Evolutionary conservation across 1,140 invertebrate species (phyloP).

Genomic region (Ladona fulva): DNA sequence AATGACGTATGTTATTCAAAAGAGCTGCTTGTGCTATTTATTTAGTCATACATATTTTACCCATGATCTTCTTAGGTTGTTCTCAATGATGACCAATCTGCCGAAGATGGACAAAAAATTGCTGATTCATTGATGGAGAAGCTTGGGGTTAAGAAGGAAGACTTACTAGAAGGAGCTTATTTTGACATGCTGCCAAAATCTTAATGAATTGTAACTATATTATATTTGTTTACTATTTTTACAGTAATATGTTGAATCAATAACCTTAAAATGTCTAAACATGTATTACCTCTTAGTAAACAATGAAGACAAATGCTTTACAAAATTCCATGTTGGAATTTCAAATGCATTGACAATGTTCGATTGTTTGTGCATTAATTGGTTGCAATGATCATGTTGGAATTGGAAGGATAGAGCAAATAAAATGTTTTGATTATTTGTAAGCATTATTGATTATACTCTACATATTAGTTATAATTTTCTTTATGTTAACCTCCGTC

Average conservation of each 20-base stretch:
- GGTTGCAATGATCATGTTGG: background rate
- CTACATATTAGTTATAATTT: no score
- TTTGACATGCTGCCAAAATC: conserved; percentile 53
- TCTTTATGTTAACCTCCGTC: no score
- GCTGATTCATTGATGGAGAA: conserved; percentile 57
- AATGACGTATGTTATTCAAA: no score
- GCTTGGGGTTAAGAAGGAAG: conserved; percentile 54
- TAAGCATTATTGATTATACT: no score
- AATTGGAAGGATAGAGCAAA: no score
- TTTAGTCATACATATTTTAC: background rate
- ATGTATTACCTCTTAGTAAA: background rate
- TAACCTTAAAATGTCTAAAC: background rate
- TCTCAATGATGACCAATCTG: conserved; percentile 52
- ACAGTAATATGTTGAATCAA: background rate
- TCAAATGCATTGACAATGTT: background rate
- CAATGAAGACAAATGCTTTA: background rate
- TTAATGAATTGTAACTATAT: conserved; percentile 30
- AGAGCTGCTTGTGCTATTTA: conserved; percentile 4
- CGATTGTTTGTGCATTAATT: background rate
- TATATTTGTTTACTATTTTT: background rate
- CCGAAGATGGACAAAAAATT: conserved; percentile 59
- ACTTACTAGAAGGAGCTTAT: conserved; percentile 67
- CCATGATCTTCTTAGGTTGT: conserved; percentile 43
- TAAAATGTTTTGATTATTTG: no score
- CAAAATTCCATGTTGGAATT: background rate